phyloP scores from a whole-genome alignment of 2,113 vertebrate genomes.

The Alligator mississippiensis region DNA sequence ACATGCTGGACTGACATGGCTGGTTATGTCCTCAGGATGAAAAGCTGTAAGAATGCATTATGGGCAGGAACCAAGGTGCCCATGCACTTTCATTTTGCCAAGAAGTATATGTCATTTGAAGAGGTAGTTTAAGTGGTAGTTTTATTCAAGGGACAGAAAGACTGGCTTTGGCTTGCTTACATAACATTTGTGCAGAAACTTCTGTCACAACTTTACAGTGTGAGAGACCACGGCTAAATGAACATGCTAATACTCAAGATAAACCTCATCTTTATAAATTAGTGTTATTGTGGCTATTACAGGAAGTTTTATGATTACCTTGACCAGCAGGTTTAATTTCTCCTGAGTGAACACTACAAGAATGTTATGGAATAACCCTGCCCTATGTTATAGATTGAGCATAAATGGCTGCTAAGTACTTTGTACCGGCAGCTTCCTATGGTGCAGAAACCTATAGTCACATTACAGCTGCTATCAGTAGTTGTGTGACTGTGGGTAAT shows the following conservation, averaged over 20 bases:
- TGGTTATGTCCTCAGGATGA: background rate
- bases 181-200: background rate
- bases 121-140: background rate
- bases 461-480: background rate
- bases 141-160: slow-evolving; percentile 7
- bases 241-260: background rate
- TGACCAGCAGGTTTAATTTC: slow-evolving; percentile 28
- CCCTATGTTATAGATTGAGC: slow-evolving; percentile 10
- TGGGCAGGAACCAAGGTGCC: background rate
- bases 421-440: background rate
- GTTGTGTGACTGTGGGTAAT: slow-evolving; percentile 18
- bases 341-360: background rate
- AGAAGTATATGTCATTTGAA: background rate
- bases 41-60: background rate
- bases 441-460: slow-evolving; percentile 23
- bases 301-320: background rate
- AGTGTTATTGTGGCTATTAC: background rate
- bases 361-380: background rate
- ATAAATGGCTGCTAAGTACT: slow-evolving; percentile 21
- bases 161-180: slow-evolving; percentile 31
- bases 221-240: background rate
- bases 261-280: background rate
- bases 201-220: background rate
- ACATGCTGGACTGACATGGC: slow-evolving; percentile 18
- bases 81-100: slow-evolving; percentile 14